Evolutionary conservation across 2,888 invertebrate genomes (phyloP), one percentile per base, ranked within the genome.

Genomic region (Latrodectus elegans): DNA sequence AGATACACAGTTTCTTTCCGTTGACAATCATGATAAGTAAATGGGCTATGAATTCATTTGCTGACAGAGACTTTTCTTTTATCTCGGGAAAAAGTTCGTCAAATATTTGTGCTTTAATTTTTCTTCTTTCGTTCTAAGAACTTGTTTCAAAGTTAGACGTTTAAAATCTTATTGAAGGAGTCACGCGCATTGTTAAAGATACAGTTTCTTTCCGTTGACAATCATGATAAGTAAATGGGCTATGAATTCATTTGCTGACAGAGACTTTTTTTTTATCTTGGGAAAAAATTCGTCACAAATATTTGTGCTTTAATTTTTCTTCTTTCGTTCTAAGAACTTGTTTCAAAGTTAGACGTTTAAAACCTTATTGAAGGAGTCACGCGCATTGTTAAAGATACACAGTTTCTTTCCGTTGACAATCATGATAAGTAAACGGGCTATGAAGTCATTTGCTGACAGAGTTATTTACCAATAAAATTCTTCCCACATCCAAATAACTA

Each of bases 391-490:
- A 55, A 55, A 55, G 55, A 55, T 14, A 60, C 60, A 60, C 60
- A 60, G 60, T 60, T 60, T 60, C 60, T 15, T 60, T 60, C n/a
- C n/a, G 60, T n/a, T 60, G 60, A 60, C 60, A 60, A 60, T 12
- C 60, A 11, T n/a, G 12, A 15, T 15, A n/a, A 60, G 60, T 60
- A 60, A 60, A 60, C 60, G n/a, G n/a, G 60, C 60, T 60, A 60
- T 60, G 76, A 77, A 83, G 71, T 75, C 70, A 70, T 75, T 83
- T 80, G 80, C 80, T 80, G 81, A 77, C 86, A 82, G 86, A 87
- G 72, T 77, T 82, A 87, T 87, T 82, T 81, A 77, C 86, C 72
- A 72, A 87, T 87, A 87, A 87, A 87, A 87, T 68, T 53, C 65
- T 81, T 55, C 86, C 86, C 49, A 87, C 86, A 65, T 15, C 9